phyloP scores from a whole-genome alignment of 2,113 vertebrate species.

The Rhipidura dahli region DNA sequence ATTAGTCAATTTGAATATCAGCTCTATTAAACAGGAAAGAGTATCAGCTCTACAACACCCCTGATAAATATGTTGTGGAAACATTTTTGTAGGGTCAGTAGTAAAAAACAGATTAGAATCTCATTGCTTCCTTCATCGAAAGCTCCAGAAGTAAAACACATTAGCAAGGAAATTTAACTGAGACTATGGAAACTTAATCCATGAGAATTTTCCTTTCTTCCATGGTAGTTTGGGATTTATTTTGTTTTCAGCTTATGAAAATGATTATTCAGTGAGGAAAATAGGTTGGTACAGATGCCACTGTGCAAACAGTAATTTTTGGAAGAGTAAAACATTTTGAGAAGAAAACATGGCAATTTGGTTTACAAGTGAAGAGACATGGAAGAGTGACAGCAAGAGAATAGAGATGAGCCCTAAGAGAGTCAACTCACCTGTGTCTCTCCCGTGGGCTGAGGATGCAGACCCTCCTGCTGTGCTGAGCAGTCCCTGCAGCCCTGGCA shows the following conservation, averaged over 20 bases:
- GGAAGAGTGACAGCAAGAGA: not conserved
- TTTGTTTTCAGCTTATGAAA: not conserved
- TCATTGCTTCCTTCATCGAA: not conserved
- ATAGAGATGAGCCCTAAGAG: not conserved
- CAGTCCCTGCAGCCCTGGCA: not conserved
- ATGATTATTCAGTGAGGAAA: not conserved
- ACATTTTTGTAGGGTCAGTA: not conserved
- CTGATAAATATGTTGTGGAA: not conserved
- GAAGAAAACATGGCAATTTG: not conserved
- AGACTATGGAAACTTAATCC: not conserved
- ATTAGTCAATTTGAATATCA: not conserved
- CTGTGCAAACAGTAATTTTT: not conserved
- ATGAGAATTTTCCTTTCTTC: not conserved
- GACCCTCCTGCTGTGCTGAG: not conserved
- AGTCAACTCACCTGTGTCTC: not conserved
- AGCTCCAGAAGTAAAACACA: not conserved
- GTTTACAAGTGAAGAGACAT: not conserved
- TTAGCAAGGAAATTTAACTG: not conserved
- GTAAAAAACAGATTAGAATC: not conserved
- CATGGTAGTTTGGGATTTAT: not conserved
- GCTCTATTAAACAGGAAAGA: not conserved
- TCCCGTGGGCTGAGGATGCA: not conserved
- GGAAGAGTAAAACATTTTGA: not conserved
- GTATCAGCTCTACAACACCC: not conserved
- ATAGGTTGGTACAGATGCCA: not conserved